Evolutionary conservation across 2,797 vertebrate genomes (phyloP).

Genomic region (Morelia viridis): DNA sequence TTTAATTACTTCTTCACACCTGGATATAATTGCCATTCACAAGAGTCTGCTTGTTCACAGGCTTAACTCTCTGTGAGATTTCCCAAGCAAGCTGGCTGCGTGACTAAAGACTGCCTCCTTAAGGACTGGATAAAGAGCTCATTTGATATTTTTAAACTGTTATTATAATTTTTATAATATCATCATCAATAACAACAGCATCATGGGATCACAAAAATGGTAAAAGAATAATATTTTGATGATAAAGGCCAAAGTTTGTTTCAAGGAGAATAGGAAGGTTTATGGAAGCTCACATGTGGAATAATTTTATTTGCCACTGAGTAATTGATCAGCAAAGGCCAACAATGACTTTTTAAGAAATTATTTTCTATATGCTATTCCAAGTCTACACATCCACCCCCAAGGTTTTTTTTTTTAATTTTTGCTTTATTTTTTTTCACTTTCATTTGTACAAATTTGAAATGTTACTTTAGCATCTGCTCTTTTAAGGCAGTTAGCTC

Average conservation of each 20-base stretch:
- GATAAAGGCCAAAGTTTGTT: constrained; percentile 43
- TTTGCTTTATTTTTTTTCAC: not conserved
- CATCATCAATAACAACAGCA: constrained; percentile 12
- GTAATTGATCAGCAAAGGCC: constrained; percentile 33
- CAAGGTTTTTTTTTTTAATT: constrained; percentile 51
- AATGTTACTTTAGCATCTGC: constrained; percentile 90
- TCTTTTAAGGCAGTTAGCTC: constrained; percentile 87
- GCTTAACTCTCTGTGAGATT: constrained; percentile 37
- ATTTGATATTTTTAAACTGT: not conserved
- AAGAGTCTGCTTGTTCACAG: constrained; percentile 44
- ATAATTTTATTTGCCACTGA: constrained; percentile 53
- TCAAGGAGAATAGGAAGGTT: constrained; percentile 35
- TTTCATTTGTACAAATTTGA: constrained; percentile 61
- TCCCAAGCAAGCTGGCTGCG: constrained; percentile 49
- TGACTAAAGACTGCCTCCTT: constrained; percentile 47
- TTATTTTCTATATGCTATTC: constrained; percentile 65
- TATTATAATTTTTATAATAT: not conserved
- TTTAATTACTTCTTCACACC: not conserved
- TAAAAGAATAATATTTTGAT: constrained; percentile 59
- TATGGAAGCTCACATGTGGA: constrained; percentile 36
- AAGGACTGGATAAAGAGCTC: constrained; percentile 62
- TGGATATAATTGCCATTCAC: constrained; percentile 51
- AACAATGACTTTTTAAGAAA: constrained; percentile 59
- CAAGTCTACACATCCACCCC: constrained; percentile 55
- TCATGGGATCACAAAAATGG: constrained; percentile 43